Conservation (phyloP, 2,113 vertebrate species). For the Alligator mississippiensis region DNA sequence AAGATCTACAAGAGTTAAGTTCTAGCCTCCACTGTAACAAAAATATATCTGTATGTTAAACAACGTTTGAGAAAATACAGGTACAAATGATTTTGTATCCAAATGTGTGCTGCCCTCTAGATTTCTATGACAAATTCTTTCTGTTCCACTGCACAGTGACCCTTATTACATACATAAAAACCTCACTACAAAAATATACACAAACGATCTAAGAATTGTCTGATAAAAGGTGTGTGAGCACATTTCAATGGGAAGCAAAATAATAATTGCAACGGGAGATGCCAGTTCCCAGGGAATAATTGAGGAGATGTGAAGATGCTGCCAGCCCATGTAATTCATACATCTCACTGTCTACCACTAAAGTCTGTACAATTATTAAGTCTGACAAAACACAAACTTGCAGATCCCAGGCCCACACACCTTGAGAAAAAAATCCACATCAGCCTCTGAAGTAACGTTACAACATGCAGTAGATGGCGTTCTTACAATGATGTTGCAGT, state of each 20-base stretch:
- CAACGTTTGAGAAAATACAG: not conserved
- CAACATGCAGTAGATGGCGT: accelerated
- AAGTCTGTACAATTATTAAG: not conserved
- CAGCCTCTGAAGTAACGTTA: not conserved
- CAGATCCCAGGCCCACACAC: not conserved
- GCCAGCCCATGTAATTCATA: not conserved
- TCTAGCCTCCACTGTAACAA: not conserved
- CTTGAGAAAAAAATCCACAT: accelerated
- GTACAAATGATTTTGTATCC: not conserved
- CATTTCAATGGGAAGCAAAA: not conserved
- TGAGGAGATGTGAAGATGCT: not conserved
- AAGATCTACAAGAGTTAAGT: not conserved
- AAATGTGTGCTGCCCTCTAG: not conserved
- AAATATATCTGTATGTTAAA: not conserved
- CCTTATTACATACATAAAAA: slow-evolving; percentile 1
- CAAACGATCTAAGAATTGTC: not conserved
- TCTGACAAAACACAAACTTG: not conserved
- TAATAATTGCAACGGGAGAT: not conserved
- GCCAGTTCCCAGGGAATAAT: not conserved
- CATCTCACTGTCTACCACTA: not conserved
- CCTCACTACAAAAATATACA: not conserved
- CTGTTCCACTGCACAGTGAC: not conserved
- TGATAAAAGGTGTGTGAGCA: not conserved
- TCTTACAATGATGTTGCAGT: not conserved
- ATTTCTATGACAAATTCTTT: not conserved